phyloP scores from a whole-genome alignment of 2,888 invertebrate genomes.

The Ferdinandea cuprea region DNA sequence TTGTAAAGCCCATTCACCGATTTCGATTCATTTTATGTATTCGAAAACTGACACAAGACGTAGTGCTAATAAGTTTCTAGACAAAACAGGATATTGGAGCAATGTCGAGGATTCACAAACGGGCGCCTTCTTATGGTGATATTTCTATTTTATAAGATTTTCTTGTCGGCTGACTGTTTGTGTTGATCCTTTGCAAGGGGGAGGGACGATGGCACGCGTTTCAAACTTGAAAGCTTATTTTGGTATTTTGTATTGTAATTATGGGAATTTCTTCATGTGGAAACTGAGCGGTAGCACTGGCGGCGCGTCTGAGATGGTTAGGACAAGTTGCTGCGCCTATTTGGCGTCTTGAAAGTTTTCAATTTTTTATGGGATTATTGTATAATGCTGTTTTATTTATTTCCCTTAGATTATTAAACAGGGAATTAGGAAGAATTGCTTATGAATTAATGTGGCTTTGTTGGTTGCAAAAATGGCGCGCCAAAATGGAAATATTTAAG shows the following conservation, averaged over 20 bases:
- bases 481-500: constrained; percentile 12
- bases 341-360: constrained; percentile 63
- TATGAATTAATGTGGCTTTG: constrained; percentile 41
- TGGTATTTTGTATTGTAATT: constrained; percentile 46
- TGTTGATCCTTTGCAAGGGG: background rate
- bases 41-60: constrained; percentile 39
- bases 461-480: background rate
- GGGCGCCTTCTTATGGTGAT: constrained; percentile 61
- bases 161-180: constrained; percentile 39
- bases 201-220: background rate
- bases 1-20: constrained; percentile 31
- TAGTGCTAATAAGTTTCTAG: constrained; percentile 68
- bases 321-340: constrained; percentile 43
- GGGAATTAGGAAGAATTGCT: constrained; percentile 25
- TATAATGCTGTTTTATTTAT: constrained; percentile 61
- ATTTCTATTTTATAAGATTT: constrained; percentile 46
- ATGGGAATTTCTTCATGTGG: constrained; percentile 53
- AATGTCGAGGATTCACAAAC: constrained; percentile 57
- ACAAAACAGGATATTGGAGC: constrained; percentile 70
- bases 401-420: constrained; percentile 25
- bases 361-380: constrained; percentile 62
- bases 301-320: background rate
- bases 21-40: constrained; percentile 41
- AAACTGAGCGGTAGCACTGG: constrained; percentile 25
- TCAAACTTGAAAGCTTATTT: constrained; percentile 27